Base-by-base conservation (phyloP, 2,113 vertebrate species). In the Melanerpes formicivorus region DNA sequence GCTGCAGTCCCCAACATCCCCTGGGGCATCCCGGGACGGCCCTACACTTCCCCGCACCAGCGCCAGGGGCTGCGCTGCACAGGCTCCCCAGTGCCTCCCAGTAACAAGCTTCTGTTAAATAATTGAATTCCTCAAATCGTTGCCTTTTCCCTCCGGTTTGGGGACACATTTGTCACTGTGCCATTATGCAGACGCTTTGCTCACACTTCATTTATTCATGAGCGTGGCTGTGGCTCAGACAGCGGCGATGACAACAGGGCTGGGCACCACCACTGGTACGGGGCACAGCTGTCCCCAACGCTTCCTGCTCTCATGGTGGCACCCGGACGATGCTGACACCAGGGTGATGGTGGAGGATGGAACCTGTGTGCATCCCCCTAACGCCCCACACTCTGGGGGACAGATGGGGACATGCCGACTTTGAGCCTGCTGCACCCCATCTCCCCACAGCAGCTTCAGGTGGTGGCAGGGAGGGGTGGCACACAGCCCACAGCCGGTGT, bases 101-200 rank as follows among this genome's bases (percentile, higher is more conserved):
- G 87, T 76, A 85, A 93, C 90, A 93, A 94, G 90, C 75, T 88
- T 60, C 80, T 91, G 76, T 26, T 96, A 67, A 95, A 96, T 97
- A 96, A 96, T 95, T 95, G 62, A 96, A 88, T 72, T 64, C 82
- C 69, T 85, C 91, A 93, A 96, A 97, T 95, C 17, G 83, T 81
- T 97, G 89, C 46, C 80, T 95, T 97, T 67, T 89, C 92, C 95
- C 93, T 79, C 80, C 0, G 64, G 90, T 93, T 93, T 79, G 34
- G 13, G 74, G 44, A 21, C 89, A 37, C 90, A 25, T 93, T 95
- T 96, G 95, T 96, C 93, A 90, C 50, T 18, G 18, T 96, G 95
- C 96, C 92, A 89, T 94, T 76, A 96, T 91, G 94, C 94, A 95
- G 93, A 67, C 42, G 44, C 92, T 96, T 80, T 56, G 80, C 96